Conservation (phyloP, 64 coral and sea anemone genomes). For the Hydrozoanthus tunicans region DNA sequence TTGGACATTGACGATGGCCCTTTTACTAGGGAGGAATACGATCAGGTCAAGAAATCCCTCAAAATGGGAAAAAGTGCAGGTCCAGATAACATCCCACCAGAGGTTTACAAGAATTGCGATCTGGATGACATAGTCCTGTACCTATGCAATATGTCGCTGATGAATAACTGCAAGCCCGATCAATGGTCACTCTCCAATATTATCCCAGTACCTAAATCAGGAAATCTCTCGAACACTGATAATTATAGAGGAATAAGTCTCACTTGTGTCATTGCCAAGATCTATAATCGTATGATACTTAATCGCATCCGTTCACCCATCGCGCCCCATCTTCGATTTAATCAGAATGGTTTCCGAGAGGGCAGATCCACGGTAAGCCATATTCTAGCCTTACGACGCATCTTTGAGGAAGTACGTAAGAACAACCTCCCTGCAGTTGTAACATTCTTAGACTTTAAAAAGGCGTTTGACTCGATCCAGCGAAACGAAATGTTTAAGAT, state of each 20-base stretch:
- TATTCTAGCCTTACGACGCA: not conserved
- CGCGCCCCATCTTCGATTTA: not conserved
- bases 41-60: not conserved
- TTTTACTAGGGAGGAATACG: not conserved
- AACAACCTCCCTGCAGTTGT: too few relatives aligned
- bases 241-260: not conserved
- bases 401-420: too few relatives aligned
- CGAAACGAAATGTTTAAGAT: too few relatives aligned
- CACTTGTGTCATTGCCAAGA: not conserved
- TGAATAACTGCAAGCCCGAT: not conserved
- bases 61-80: not conserved
- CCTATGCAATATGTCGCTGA: not conserved
- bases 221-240: not conserved
- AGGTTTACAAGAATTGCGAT: not conserved
- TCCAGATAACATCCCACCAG: not conserved
- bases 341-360: not conserved
- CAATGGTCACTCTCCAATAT: not conserved
- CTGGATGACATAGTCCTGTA: not conserved
- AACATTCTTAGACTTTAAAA: too few relatives aligned
- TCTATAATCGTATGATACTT: not conserved
- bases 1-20: constrained; percentile 1
- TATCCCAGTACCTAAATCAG: not conserved
- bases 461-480: too few relatives aligned
- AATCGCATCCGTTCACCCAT: not conserved
- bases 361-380: not conserved